Percentiles rank a stretch among this genome's conserved stretches.
Evolutionary conservation across 2,797 vertebrate species (phyloP).

Genomic region (Paedocypris micromegethes): DNA sequence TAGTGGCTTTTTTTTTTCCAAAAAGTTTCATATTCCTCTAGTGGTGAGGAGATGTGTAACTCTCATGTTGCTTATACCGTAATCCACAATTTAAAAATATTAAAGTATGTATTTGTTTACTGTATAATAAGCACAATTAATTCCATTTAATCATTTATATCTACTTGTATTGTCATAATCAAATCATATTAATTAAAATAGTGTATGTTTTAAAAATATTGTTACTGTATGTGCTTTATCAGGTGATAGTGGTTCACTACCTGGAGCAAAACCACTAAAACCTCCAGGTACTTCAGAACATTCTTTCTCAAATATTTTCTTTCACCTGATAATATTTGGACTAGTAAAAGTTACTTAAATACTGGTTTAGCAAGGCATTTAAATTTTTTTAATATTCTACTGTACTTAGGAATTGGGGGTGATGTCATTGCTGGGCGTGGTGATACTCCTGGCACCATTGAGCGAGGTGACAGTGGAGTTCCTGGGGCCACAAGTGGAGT

Average conservation of each 20-base stretch:
- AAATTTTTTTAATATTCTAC: slow-evolving; percentile 5
- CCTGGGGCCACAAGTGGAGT: slow-evolving; percentile 15
- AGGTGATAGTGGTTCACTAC: slow-evolving; percentile 37
- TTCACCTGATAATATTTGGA: not conserved
- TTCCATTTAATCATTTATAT: no score
- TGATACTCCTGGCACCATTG: slow-evolving; percentile 42
- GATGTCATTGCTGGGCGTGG: slow-evolving; percentile 46
- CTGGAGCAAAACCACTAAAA: slow-evolving; percentile 47
- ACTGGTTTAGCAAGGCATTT: not conserved
- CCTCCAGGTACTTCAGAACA: slow-evolving; percentile 42
- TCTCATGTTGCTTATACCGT: not conserved
- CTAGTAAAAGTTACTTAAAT: not conserved
- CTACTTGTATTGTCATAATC: no score
- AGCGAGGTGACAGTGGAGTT: slow-evolving; percentile 15
- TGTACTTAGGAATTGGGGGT: slow-evolving; percentile 24
- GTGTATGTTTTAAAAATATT: no score
- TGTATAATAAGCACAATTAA: no score
- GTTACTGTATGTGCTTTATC: slow-evolving; percentile 28
- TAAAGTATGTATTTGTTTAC: no score
- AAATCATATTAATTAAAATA: no score
- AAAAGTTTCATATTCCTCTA: slow-evolving; percentile 40
- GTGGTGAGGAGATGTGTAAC: slow-evolving; percentile 38
- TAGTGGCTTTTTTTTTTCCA: no score
- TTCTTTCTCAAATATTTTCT: not conserved
- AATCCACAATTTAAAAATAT: no score